Evolutionary conservation across 2,113 vertebrate species (phyloP).

Genomic region (Syrmaticus mikado): DNA sequence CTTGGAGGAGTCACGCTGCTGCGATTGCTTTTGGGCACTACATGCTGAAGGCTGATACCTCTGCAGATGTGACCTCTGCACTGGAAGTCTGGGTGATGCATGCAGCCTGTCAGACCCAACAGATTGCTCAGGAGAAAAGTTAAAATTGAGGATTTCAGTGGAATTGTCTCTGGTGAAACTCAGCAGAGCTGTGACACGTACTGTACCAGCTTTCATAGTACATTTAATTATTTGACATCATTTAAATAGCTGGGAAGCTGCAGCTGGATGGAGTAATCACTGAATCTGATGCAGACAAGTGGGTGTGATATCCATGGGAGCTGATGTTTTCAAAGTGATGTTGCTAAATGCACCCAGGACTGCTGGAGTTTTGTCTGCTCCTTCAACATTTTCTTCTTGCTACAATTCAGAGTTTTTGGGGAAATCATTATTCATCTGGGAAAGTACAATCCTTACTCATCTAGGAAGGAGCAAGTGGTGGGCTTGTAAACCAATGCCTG

Average conservation of each 20-base stretch:
- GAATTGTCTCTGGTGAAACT: background rate
- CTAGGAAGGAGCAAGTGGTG: background rate
- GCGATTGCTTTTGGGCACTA: background rate
- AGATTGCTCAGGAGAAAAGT: background rate
- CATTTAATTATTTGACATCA: background rate
- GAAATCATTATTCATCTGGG: background rate
- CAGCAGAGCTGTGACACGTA: background rate
- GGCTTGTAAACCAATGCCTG: background rate
- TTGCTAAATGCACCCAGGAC: background rate
- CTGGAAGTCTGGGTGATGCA: background rate
- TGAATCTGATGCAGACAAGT: background rate
- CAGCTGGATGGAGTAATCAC: background rate
- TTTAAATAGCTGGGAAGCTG: background rate
- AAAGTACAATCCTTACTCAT: background rate
- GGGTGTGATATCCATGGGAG: background rate
- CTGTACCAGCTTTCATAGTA: background rate
- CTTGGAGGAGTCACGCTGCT: background rate
- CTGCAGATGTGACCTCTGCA: background rate
- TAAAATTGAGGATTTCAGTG: background rate
- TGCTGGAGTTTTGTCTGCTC: background rate
- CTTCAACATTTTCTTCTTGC: background rate
- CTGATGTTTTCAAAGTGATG: background rate
- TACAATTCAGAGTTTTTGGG: background rate
- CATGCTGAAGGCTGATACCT: background rate
- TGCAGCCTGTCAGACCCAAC: background rate